Base-by-base conservation (phyloP, 53 echinoderm and acorn worm genomes). In the Paracentrotus lividus region DNA sequence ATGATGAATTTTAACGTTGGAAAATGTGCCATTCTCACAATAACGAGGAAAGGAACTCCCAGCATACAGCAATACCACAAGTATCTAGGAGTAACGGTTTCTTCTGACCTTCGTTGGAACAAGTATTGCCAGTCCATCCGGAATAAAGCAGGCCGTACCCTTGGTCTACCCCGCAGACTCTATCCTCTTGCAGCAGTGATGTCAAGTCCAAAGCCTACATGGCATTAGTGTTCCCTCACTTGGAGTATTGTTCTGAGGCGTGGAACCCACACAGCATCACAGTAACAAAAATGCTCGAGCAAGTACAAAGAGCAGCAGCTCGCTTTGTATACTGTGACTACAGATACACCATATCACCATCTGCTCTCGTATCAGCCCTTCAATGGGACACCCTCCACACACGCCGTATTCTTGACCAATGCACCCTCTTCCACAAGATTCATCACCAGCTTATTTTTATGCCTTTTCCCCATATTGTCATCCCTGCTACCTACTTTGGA, bases 121-220 rank as follows among this genome's bases (percentile, higher is more conserved):
- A 77, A 92, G 34, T 92, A 94, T 32, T 57, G 57, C 77, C 69
- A 68, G n/a, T 33, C 34, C 57, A 92, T 92, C 49, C 18, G 38
- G 38, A 52, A 51, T 13, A 92, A 61, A 68, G 92, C 77, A 13
- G 47, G 92, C 61, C 69, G 24, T 72, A 77, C 77, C 6, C 76
- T 92, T 42, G 92, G 92, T 43, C 75, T 92, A 6, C 77, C 51
- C 27, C 40, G 53, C 33, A 92, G 64, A 68, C 57, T 61, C 61
- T 61, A 6, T 61, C 61, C 26, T 26, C 69, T n/a, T 90, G 90
- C 8, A 27, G 68, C 21, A 49, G 42, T 1, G 45, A 72, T 64
- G 90, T 90, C 16, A 91, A 94, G 90, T 44, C 90, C 14, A 90
- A 38, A 42, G 94, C 91, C 0, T 94, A 92, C 57, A 51, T 65